These are phyloP conservation scores for Neopelma chrysocephalum DNA, from an alignment of 2,797 vertebrate species.

Conservation along the genomic window DNA sequence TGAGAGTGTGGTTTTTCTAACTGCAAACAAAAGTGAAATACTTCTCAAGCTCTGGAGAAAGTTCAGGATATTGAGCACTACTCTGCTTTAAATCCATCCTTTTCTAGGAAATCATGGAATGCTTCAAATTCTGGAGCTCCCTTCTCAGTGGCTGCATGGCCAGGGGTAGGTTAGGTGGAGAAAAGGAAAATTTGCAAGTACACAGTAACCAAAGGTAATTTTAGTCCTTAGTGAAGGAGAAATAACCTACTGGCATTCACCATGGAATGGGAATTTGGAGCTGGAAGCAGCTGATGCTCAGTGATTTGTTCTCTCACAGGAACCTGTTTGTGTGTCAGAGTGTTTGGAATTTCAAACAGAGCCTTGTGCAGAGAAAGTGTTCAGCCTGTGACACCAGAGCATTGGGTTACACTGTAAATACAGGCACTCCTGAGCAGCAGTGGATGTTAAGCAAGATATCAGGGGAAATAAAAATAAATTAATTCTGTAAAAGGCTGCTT, in stretches of 20 bases:
- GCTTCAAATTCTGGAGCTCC: neutral
- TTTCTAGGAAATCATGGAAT: neutral
- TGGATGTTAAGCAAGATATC: neutral
- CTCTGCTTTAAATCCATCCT: neutral
- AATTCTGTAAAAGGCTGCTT: neutral
- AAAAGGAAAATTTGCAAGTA: neutral
- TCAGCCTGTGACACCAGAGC: neutral
- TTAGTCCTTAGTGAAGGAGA: neutral
- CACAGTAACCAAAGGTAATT: neutral
- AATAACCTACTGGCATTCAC: neutral
- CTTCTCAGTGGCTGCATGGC: neutral
- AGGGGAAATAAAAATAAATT: neutral
- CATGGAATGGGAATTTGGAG: neutral
- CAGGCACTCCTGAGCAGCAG: neutral
- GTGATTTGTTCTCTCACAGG: neutral
- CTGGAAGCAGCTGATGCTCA: neutral
- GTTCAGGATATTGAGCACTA: neutral
- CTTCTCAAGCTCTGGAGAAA: neutral
- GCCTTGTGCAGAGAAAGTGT: neutral
- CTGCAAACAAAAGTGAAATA: neutral
- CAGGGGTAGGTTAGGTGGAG: neutral
- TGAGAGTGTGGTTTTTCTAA: neutral
- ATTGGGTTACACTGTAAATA: neutral
- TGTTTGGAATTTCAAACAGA: neutral
- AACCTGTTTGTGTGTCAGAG: rapidly evolving